Evolutionary conservation across 2,888 invertebrate species (phyloP).

Genomic region (Conus canariensis): DNA sequence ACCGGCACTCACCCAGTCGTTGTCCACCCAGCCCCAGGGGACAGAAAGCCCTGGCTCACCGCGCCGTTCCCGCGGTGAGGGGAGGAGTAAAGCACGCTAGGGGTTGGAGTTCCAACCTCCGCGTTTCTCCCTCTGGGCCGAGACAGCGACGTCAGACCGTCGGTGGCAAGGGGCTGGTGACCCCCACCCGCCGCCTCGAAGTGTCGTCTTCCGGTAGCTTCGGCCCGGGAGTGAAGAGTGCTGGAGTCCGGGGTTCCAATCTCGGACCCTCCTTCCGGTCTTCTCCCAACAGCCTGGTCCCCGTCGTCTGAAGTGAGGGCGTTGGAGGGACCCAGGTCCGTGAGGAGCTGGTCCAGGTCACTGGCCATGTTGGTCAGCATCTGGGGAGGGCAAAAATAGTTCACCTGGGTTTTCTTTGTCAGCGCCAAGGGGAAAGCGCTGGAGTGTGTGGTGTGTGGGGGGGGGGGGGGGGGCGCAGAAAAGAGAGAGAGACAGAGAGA

Average conservation of each 20-base stretch:
- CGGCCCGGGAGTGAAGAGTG: neutral
- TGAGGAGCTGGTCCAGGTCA: slow-evolving; percentile 48
- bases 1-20: too few relatives aligned
- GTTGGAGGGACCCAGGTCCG: slow-evolving; percentile 40
- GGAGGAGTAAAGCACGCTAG: neutral
- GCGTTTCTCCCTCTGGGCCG: neutral
- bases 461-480: neutral
- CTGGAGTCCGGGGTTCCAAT: neutral
- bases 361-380: slow-evolving; percentile 52
- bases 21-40: neutral
- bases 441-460: neutral
- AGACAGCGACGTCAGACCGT: neutral
- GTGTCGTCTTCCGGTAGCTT: neutral
- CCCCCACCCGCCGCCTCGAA: neutral
- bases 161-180: neutral
- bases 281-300: neutral
- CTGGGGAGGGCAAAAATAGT: slow-evolving; percentile 25
- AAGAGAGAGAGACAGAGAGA: neutral
- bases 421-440: neutral
- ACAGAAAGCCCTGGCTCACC: neutral
- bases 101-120: neutral
- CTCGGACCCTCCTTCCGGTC: neutral
- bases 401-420: neutral
- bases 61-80: neutral
- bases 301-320: slow-evolving; percentile 4